Evolutionary conservation across 2,888 invertebrate genomes (phyloP).

Genomic region (Netelia fuscicornis): DNA sequence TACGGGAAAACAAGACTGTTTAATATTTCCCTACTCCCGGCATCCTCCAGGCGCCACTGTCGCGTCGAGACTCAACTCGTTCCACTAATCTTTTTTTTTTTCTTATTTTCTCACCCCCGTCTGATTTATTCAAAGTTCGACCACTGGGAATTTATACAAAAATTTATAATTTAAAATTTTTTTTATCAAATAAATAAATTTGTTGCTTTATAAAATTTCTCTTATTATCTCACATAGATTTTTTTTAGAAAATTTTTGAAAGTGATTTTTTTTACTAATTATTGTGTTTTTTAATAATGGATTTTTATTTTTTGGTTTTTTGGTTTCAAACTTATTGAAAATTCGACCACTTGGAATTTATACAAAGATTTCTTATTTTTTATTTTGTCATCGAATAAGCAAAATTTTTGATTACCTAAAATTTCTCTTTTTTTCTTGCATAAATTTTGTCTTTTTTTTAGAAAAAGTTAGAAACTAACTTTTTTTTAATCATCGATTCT

Average conservation of each 20-base stretch:
- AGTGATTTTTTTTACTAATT: not conserved
- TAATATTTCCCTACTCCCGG: slow-evolving; percentile 81
- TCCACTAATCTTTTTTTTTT: slow-evolving; percentile 8
- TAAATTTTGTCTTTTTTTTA: not conserved
- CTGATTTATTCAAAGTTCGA: slow-evolving; percentile 60
- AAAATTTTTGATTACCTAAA: too few species aligned
- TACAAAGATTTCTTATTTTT: too few species aligned
- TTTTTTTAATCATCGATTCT: not conserved
- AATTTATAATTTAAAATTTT: slow-evolving; percentile 61
- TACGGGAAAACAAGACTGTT: slow-evolving; percentile 84
- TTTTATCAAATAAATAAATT: not conserved
- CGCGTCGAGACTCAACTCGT: slow-evolving; percentile 74
- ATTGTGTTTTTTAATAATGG: not conserved
- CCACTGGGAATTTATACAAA: slow-evolving; percentile 74
- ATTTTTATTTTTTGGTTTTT: not conserved
- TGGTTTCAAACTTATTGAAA: too few species aligned
- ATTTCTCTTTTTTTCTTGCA: too few species aligned
- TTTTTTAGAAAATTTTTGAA: not conserved
- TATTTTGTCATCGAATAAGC: too few species aligned
- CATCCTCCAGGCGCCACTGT: slow-evolving; percentile 80
- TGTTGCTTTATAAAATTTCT: not conserved
- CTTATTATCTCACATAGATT: not conserved
- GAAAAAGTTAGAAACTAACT: not conserved
- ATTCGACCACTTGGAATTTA: too few species aligned
- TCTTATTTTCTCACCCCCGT: not conserved